Evolutionary conservation across 1,140 invertebrate genomes (phyloP).

Genomic region (Holcopasites calliopsidis): DNA sequence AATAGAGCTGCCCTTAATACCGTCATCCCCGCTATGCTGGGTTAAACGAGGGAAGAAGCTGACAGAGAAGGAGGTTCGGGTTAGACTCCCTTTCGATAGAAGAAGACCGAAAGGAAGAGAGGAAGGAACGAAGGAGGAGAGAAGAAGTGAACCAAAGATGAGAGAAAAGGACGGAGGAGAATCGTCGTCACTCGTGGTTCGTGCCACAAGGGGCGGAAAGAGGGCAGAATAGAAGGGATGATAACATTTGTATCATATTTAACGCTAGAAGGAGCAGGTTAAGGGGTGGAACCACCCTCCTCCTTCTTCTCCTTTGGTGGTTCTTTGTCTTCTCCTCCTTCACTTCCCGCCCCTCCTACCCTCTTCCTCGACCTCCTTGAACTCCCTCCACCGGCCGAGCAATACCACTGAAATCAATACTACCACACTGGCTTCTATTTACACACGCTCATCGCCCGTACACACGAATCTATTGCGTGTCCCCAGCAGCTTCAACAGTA

Average conservation of each 20-base stretch:
- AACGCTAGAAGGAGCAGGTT: slow-evolving; percentile 74
- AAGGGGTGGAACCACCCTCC: slow-evolving; percentile 66
- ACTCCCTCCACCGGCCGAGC: slow-evolving; percentile 59
- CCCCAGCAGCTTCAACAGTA: slow-evolving; percentile 44
- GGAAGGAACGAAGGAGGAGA: slow-evolving; percentile 15
- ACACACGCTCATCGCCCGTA: slow-evolving; percentile 70
- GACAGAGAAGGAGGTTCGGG: slow-evolving; percentile 44
- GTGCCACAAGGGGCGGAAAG: slow-evolving; percentile 40
- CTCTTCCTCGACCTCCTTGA: slow-evolving; percentile 42
- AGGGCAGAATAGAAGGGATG: slow-evolving; percentile 72
- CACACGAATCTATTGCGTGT: slow-evolving; percentile 72
- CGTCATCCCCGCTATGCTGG: slow-evolving; percentile 65
- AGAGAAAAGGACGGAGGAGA: slow-evolving; percentile 12
- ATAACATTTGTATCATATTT: slow-evolving; percentile 80
- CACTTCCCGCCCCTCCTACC: slow-evolving; percentile 16
- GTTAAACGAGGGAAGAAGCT: slow-evolving; percentile 64
- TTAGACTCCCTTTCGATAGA: slow-evolving; percentile 2
- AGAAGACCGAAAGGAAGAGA: slow-evolving; percentile 6
- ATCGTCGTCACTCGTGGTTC: slow-evolving; percentile 55
- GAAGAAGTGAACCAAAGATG: slow-evolving; percentile 1
- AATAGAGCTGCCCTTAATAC: slow-evolving; percentile 75
- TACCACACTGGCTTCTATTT: slow-evolving; percentile 70
- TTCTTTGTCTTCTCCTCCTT: slow-evolving; percentile 19
- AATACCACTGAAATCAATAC: slow-evolving; percentile 74
- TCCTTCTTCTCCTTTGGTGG: slow-evolving; percentile 45